phyloP scores from a whole-genome alignment of 2,888 invertebrate genomes.

The Cryptophagus acutangulus region DNA sequence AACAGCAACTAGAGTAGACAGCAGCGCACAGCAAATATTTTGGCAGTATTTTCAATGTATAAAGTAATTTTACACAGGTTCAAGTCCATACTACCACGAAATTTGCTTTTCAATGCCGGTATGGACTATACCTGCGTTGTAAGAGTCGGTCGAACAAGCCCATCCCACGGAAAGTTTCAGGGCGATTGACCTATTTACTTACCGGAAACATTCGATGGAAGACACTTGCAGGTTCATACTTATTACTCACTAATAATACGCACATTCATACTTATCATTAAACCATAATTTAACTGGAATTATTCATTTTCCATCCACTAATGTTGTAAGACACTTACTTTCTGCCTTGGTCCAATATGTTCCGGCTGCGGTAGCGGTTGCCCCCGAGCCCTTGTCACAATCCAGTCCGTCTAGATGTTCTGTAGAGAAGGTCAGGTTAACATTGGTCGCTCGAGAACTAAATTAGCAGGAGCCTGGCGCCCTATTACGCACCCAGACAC shows the following conservation, averaged over 20 bases:
- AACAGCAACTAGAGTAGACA: no score
- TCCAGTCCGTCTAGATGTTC: conserved; percentile 44
- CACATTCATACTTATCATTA: no score
- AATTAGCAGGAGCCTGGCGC: conserved; percentile 42
- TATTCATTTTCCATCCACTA: no score
- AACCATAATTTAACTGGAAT: no score
- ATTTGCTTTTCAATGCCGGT: no score
- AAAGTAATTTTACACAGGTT: no score
- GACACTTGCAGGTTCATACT: not conserved
- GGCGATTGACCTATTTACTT: conserved; percentile 26
- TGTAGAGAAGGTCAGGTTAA: conserved; percentile 48
- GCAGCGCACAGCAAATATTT: conserved; percentile 5
- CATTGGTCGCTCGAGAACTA: conserved; percentile 44
- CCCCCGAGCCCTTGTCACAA: conserved; percentile 45
- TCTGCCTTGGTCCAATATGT: conserved; percentile 47
- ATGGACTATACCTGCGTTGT: no score
- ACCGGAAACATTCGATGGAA: not conserved
- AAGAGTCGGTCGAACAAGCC: conserved; percentile 15
- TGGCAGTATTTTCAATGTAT: no score
- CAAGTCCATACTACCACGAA: conserved; percentile 1
- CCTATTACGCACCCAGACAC: conserved; percentile 46
- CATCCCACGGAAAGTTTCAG: conserved; percentile 23
- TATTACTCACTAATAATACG: not conserved
- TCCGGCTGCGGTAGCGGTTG: conserved; percentile 47
- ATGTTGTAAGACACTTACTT: no score